These are phyloP conservation scores for Propithecus coquereli DNA, from an alignment of 2,113 vertebrate genomes.

Conservation along the genomic window DNA sequence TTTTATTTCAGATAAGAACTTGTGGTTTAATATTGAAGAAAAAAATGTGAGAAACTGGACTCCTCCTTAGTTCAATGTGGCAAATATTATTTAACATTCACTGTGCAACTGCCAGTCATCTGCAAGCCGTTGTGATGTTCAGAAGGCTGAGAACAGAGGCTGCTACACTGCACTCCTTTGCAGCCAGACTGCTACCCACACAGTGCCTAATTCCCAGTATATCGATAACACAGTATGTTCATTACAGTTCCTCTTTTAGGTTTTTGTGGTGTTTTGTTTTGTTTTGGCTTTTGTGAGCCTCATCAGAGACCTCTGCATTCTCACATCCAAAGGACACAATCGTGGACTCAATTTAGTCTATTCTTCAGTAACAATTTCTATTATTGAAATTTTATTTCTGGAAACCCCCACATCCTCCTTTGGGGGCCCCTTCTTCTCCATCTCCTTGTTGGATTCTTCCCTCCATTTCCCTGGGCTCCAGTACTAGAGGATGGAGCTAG, in stretches of 20 bases:
- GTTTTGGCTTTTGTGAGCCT: background rate
- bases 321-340: background rate
- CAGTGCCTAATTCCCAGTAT: background rate
- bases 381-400: background rate
- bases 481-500: background rate
- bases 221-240: background rate
- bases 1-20: background rate
- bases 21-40: background rate
- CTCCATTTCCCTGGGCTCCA: background rate
- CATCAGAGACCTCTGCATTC: background rate
- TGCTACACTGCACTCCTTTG: fast-evolving
- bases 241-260: background rate
- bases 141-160: fast-evolving
- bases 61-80: background rate
- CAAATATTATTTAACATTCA: background rate
- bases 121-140: fast-evolving
- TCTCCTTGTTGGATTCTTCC: background rate
- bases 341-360: background rate
- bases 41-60: background rate
- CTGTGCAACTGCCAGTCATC: fast-evolving
- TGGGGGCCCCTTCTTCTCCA: background rate
- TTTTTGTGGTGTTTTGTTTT: background rate
- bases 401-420: background rate
- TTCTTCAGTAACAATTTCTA: background rate
- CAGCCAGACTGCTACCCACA: background rate